These are phyloP conservation scores for Caenorhabditis imperialis DNA, from an alignment of 2,888 invertebrate genomes.

Conservation along the genomic window DNA sequence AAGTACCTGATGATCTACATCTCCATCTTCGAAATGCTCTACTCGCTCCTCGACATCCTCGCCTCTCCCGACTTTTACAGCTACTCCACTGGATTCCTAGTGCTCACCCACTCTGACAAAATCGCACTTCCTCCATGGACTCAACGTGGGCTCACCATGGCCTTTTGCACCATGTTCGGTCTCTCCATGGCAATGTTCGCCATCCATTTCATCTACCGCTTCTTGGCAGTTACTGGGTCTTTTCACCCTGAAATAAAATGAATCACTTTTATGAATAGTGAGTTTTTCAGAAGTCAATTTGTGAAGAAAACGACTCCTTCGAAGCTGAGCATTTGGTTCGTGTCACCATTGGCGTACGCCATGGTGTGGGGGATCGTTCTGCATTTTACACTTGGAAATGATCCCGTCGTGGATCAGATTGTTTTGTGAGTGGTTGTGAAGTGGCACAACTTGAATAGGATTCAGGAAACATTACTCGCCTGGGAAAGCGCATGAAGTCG, in stretches of 20 bases:
- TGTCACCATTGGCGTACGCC: background rate
- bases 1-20: no score
- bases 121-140: background rate
- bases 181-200: background rate
- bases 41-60: background rate
- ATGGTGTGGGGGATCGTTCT: background rate
- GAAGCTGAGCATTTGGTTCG: background rate
- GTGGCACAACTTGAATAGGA: no score
- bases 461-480: background rate
- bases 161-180: background rate
- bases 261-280: no score
- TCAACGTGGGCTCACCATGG: background rate
- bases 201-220: background rate
- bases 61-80: background rate
- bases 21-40: no score
- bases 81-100: background rate
- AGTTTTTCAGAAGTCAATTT: no score
- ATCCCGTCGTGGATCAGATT: background rate
- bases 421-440: no score
- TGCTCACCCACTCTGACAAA: background rate
- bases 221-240: background rate
- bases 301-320: background rate
- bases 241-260: no score
- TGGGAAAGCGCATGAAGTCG: background rate
- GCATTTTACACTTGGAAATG: background rate